A percentile compares a stretch with the other conserved stretches of the same genome.
phyloP scores from a whole-genome alignment of 2,888 invertebrate species.

The Odontocerum albicorne region DNA sequence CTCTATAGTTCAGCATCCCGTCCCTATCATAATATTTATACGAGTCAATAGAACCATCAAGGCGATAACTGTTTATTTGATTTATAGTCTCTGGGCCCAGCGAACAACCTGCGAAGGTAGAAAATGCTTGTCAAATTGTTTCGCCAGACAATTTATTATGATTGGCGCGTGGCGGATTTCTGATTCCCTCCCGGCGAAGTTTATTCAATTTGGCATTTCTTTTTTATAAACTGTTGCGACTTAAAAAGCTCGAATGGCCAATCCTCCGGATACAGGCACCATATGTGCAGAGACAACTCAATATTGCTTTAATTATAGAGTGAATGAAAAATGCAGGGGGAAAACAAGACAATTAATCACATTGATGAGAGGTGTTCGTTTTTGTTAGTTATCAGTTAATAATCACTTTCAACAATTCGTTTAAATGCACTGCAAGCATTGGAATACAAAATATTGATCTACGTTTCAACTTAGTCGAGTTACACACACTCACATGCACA shows the following conservation, averaged over 20 bases:
- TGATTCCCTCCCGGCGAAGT: conserved; percentile 22
- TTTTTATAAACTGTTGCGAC: not conserved
- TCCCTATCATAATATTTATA: too few species aligned
- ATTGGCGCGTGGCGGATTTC: conserved; percentile 26
- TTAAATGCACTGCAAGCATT: too few species aligned
- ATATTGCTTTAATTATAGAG: conserved; percentile 13
- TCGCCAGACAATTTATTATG: conserved; percentile 28
- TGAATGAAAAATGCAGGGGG: conserved; percentile 10
- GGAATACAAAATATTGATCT: too few species aligned
- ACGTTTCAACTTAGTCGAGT: too few species aligned
- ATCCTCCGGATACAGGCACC: too few species aligned
- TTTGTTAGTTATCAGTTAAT: too few species aligned
- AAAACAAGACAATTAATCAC: conserved; percentile 13
- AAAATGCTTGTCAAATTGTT: conserved; percentile 33
- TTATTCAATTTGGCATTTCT: conserved; percentile 21
- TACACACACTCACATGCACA: too few species aligned
- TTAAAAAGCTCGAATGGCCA: not conserved
- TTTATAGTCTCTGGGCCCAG: conserved; percentile 26
- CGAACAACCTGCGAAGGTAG: conserved; percentile 28
- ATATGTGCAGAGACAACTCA: not conserved
- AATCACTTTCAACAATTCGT: too few species aligned
- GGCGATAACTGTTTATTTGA: conserved; percentile 12
- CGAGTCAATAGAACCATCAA: not conserved
- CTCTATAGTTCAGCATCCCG: too few species aligned
- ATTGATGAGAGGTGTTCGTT: too few species aligned